Conservation (phyloP, 1,140 invertebrate species). For the Drosophila willistoni region DNA sequence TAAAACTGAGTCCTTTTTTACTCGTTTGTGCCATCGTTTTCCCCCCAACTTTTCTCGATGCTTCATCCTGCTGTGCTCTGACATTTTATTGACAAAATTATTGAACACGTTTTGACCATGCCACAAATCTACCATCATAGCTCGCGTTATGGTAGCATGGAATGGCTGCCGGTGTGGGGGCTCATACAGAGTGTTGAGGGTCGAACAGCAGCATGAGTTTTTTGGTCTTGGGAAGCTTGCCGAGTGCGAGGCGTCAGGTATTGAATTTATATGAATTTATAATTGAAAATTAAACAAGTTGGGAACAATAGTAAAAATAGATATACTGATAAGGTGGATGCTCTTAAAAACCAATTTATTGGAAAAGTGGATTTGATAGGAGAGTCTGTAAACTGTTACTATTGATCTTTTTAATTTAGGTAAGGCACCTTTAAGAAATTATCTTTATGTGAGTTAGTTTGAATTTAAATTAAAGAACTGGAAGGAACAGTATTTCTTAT, state of each 20-base stretch:
- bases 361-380: neutral
- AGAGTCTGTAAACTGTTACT: too few relatives aligned
- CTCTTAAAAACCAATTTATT: conserved; percentile 21
- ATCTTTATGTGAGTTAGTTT: too few relatives aligned
- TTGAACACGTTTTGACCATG: conserved; percentile 74
- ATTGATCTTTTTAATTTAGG: too few relatives aligned
- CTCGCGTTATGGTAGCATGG: conserved; percentile 34
- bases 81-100: conserved; percentile 80
- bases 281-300: conserved; percentile 72
- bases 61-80: conserved; percentile 26
- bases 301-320: neutral
- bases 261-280: conserved; percentile 72
- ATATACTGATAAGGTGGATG: conserved; percentile 10
- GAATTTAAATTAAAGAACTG: too few relatives aligned
- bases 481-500: too few relatives aligned
- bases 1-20: neutral
- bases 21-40: neutral
- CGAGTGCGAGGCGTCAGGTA: conserved; percentile 28
- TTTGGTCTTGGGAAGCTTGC: conserved; percentile 11
- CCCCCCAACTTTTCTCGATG: too few relatives aligned
- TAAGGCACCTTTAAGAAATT: too few relatives aligned
- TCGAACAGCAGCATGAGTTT: conserved; percentile 7
- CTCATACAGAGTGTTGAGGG: conserved; percentile 9
- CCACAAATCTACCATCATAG: conserved; percentile 52
- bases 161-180: conserved; percentile 30